Conservation (phyloP, 1,140 invertebrate genomes). For the Drosophila lini region DNA sequence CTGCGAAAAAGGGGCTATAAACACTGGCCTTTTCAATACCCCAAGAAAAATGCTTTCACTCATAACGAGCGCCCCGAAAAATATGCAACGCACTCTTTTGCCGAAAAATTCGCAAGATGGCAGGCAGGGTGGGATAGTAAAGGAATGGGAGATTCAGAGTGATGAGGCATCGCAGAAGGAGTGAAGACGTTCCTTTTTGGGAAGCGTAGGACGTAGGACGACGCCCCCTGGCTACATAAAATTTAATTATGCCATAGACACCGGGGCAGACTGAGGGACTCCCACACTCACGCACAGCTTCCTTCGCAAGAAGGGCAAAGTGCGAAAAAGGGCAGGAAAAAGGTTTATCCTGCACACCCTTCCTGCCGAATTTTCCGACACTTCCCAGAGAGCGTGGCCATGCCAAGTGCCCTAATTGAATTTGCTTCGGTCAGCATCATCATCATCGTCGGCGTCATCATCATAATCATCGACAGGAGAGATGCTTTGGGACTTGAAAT, state of each 20-base stretch:
- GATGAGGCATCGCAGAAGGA: slow-evolving; percentile 5
- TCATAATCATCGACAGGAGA: slow-evolving; percentile 44
- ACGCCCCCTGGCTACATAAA: slow-evolving; percentile 60
- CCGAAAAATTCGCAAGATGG: slow-evolving; percentile 12
- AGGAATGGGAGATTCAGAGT: slow-evolving; percentile 31
- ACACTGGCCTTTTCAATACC: slow-evolving; percentile 4
- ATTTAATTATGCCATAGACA: slow-evolving; percentile 79
- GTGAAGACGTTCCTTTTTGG: slow-evolving; percentile 16
- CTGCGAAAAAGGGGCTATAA: background rate
- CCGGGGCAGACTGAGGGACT: slow-evolving; percentile 33
- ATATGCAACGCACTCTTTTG: slow-evolving; percentile 44
- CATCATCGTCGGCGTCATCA: slow-evolving; percentile 40
- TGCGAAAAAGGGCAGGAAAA: slow-evolving; percentile 69
- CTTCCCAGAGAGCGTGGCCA: slow-evolving; percentile 19
- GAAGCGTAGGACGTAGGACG: background rate
- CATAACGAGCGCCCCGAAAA: slow-evolving; percentile 17
- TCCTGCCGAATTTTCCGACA: background rate
- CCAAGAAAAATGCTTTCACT: slow-evolving; percentile 2
- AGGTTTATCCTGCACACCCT: slow-evolving; percentile 56
- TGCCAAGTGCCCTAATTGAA: slow-evolving; percentile 73
- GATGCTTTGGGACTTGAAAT: slow-evolving; percentile 66
- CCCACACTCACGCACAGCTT: slow-evolving; percentile 4
- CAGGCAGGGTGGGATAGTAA: background rate
- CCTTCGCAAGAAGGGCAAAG: slow-evolving; percentile 25
- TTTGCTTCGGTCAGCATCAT: slow-evolving; percentile 77